Base-by-base conservation (phyloP, 2,888 invertebrate genomes). In the Loripinus fragilis region DNA sequence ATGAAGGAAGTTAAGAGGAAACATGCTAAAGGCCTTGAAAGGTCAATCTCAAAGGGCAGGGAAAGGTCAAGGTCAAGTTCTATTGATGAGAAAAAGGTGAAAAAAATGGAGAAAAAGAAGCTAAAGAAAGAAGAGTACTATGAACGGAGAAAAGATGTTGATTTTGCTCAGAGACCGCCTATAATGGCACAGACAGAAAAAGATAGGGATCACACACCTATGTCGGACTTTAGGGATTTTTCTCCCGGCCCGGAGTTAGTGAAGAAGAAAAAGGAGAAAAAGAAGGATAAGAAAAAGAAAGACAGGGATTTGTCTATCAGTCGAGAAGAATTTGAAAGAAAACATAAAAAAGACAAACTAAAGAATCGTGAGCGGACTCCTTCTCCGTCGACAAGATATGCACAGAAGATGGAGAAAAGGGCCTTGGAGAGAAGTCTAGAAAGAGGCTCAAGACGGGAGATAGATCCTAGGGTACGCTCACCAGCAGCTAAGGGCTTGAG, bases 271-370 rank as follows among this genome's bases (percentile, higher is more conserved):
- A 83, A 85, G 38, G 83, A 81, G 2, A 86, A 86, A 45, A 82
- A 86, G 76, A 86, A 84, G 30, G 83, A 83, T 20, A 86, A 86
- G 68, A 86, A 86, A 70, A 81, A 78, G 55, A 85, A 85, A 64
- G 80, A 83, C 33, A 25, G 83, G 65, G 79, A 76, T 48, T 28
- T 73, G 8, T 80, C 78, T 17, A 69, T 65, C 17, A 64, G 33
- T 38, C 25, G 50, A 55, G 76, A 79, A 5, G 80, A 81, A 25
- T 52, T 74, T 12, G 64, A 72, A 60, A 76, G 74, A 45, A 60
- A 71, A n/a, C 80, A 80, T 69, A 76, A 83, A 38, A 80, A 76
- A 64, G 85, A 83, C 35, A 81, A 82, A 30, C 42, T 17, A 28
- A 75, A 72, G 69, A 83, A 76, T 41, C 64, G 82, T 42, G 81